Base-by-base conservation (phyloP, 2,888 invertebrate species). In the Alloplasta piceator region DNA sequence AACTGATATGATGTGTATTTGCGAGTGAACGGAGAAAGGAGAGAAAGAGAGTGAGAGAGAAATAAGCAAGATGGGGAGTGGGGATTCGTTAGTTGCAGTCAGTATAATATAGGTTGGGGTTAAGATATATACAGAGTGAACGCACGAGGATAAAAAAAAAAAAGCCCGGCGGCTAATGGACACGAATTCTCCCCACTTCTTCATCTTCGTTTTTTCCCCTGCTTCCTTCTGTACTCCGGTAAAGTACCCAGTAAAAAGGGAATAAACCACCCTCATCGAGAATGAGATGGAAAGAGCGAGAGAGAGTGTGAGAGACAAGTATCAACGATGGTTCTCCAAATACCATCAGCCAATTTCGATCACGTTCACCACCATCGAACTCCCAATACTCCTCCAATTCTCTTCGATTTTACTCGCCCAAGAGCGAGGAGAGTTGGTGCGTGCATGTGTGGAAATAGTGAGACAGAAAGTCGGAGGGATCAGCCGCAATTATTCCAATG, bases 401-500 rank as follows among this genome's bases (percentile, higher is more conserved):
- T 73, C 78, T 74, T 78, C 73, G 68, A 73, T 78, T 78, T 68
- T 41, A 73, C 71, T 76, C 71, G 43, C 43, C 60, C 63, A 43
- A 63, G n/a, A 43, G 10, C 36, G 26, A 14, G 6, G 3, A 16
- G n/a, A 61, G 52, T 1, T 36, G 41, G 43, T 0, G 48, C 14
- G 50, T 41, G 12, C 6, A 64, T 26, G 48, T n/a, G 10, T 16
- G 1, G 41, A n/a, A 36, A 50, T 36, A 16, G 41, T 50, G 50
- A 46, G 55, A 64, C 9, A 16, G 39, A 12, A 16, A 48, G 4
- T 6, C 76, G 75, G 83, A 78, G 48, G 81, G 78, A 80, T 81
- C 72, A 85, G 84, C 75, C 79, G 84, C 87, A 89, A 88, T 89
- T 87, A 89, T 87, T 83, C 81, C 83, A 82, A 85, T 85, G 86